phyloP scores from a whole-genome alignment of 2,113 vertebrate genomes.

The Axis porcinus region DNA sequence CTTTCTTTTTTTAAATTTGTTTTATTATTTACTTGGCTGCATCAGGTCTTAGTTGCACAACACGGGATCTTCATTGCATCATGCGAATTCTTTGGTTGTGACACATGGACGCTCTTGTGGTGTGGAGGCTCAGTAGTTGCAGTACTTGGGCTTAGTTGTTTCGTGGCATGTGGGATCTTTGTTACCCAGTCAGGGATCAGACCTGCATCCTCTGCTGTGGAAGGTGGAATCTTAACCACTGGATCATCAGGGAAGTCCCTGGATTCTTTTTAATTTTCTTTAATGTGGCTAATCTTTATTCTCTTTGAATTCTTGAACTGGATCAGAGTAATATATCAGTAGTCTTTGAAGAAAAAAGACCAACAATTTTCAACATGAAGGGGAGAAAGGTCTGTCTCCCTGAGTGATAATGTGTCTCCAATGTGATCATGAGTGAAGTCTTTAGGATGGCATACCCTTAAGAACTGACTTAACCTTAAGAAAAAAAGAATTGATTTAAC shows the following conservation, averaged over 20 bases:
- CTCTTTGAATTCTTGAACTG: not conserved
- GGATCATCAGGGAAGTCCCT: not conserved
- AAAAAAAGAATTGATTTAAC: not conserved
- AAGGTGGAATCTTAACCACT: not conserved
- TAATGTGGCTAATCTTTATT: not conserved
- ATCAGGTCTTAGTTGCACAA: not conserved
- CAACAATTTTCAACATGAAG: not conserved
- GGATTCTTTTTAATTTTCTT: slow-evolving; percentile 2
- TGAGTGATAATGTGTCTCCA: not conserved
- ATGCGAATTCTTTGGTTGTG: not conserved
- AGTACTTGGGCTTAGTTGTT: not conserved
- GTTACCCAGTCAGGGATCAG: not conserved
- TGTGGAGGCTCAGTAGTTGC: not conserved
- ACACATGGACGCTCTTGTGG: not conserved
- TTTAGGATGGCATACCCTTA: not conserved
- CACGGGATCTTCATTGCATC: not conserved
- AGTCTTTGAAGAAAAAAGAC: not conserved
- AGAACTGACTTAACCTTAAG: not conserved
- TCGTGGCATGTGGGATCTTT: not conserved
- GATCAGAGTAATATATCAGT: not conserved
- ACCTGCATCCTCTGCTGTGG: not conserved
- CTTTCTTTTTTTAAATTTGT: not conserved
- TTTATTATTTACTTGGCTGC: not conserved
- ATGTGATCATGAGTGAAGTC: not conserved
- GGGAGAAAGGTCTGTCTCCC: not conserved